Evolutionary conservation across 92 coral and sea anemone species (phyloP).

Genomic region (Zoanthus sociatus): DNA sequence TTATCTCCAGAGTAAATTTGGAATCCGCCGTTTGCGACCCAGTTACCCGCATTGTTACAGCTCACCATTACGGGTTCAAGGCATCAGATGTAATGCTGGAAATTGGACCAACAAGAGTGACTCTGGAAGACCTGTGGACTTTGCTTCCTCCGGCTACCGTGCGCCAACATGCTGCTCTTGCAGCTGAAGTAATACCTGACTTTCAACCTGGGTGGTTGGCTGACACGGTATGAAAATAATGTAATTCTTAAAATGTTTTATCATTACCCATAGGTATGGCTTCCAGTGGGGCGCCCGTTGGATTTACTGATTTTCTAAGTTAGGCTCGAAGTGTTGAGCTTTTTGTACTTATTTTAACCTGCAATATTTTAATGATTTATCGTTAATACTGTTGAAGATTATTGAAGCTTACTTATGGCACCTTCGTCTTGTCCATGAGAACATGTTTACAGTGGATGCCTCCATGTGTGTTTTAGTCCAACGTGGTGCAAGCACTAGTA

Average conservation of each 20-base stretch:
- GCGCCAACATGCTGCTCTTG: neutral
- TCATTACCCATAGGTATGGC: too few species aligned
- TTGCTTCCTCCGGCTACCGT: conserved; percentile 10
- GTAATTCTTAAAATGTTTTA: too few species aligned
- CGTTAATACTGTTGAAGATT: conserved; percentile 43
- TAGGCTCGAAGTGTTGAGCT: too few species aligned
- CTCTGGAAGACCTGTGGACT: conserved; percentile 16
- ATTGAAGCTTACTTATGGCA: conserved; percentile 63
- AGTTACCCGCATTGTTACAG: neutral
- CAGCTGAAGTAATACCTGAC: neutral
- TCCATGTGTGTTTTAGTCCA: conserved; percentile 61
- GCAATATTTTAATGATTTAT: neutral
- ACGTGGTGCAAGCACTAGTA: conserved; percentile 54
- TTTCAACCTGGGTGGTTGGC: conserved; percentile 5
- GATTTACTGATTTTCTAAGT: too few species aligned
- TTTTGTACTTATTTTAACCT: neutral
- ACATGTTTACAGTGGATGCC: conserved; percentile 65
- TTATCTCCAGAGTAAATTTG: neutral
- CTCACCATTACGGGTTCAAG: conserved; percentile 7
- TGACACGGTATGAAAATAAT: neutral
- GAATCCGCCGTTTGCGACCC: neutral
- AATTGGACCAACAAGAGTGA: conserved; percentile 12
- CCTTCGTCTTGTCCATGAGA: conserved; percentile 29
- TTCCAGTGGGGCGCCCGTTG: too few species aligned
- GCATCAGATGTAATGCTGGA: conserved; percentile 12